Evolutionary conservation across 2,797 vertebrate genomes (phyloP).

Genomic region (Nyctibius grandis): DNA sequence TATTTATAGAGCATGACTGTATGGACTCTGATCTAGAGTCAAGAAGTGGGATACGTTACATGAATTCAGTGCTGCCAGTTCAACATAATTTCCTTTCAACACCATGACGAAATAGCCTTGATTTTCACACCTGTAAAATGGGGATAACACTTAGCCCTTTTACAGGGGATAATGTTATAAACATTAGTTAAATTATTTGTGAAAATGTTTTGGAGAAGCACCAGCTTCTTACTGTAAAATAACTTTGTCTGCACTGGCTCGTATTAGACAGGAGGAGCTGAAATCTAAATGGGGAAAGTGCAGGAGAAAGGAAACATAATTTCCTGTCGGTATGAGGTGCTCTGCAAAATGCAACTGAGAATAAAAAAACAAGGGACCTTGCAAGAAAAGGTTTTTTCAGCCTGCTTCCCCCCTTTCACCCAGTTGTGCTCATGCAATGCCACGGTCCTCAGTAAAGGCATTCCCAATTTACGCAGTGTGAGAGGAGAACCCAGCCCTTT

Average conservation of each 20-base stretch:
- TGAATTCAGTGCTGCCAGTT: not conserved
- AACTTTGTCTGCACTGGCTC: not conserved
- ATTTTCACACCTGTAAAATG: conserved; percentile 8
- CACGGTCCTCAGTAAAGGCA: not conserved
- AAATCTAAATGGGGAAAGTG: not conserved
- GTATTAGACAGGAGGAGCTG: not conserved
- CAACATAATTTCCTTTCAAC: conserved; percentile 42
- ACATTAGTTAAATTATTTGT: not conserved
- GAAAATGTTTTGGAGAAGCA: not conserved
- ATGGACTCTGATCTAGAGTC: conserved; percentile 1
- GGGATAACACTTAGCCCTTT: conserved; percentile 2
- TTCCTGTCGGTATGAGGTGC: not conserved
- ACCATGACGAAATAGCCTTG: not conserved
- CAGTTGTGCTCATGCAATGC: not conserved
- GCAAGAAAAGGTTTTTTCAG: not conserved
- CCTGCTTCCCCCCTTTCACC: not conserved
- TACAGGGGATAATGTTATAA: not conserved
- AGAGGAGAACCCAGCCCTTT: not conserved
- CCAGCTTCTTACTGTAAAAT: not conserved
- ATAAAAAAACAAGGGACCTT: not conserved
- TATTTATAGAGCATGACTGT: conserved; percentile 24
- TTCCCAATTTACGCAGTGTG: not conserved
- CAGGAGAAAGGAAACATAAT: conserved; percentile 26
- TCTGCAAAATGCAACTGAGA: not conserved
- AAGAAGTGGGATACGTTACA: conserved; percentile 34